Evolutionary conservation across 2,113 vertebrate genomes (phyloP).

Genomic region (Hirundichthys speculiger): DNA sequence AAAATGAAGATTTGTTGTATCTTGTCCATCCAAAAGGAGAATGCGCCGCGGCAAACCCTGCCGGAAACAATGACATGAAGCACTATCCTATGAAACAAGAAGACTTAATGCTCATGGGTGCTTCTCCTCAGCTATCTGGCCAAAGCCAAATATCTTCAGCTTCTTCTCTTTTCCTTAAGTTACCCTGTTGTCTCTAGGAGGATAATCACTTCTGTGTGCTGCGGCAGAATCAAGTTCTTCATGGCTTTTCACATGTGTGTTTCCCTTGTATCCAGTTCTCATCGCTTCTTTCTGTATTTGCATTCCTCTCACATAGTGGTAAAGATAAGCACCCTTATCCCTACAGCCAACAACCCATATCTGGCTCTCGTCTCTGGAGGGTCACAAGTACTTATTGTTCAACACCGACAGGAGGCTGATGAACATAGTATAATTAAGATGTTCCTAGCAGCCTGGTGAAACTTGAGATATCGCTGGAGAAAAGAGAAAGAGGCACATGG

Average conservation of each 20-base stretch:
- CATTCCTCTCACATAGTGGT: constrained; percentile 50
- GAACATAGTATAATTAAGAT: constrained; percentile 75
- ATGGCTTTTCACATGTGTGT: constrained; percentile 42
- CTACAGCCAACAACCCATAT: constrained; percentile 54
- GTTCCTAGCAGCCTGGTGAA: constrained; percentile 63
- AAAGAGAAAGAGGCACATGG: constrained; percentile 18
- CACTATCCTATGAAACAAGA: constrained; percentile 33
- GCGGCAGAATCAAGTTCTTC: constrained; percentile 30
- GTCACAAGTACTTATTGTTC: constrained; percentile 60
- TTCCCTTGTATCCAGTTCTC: constrained; percentile 57
- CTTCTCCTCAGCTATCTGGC: constrained; percentile 23
- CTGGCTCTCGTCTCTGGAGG: constrained; percentile 57
- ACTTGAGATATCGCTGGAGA: constrained; percentile 68
- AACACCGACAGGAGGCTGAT: constrained; percentile 61
- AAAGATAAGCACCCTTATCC: constrained; percentile 67
- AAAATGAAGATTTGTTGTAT: constrained; percentile 64
- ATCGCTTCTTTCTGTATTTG: constrained; percentile 49
- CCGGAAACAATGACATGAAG: constrained; percentile 38
- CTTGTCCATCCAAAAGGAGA: constrained; percentile 35
- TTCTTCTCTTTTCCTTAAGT: constrained; percentile 51
- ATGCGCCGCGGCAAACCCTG: constrained; percentile 18
- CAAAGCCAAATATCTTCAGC: constrained; percentile 31
- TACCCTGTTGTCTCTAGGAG: constrained; percentile 51
- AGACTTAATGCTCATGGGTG: constrained; percentile 30
- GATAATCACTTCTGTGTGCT: constrained; percentile 63